A percentile compares a stretch with the other conserved stretches of the same genome.
Evolutionary conservation across 2,797 vertebrate genomes (phyloP).

Genomic region (Tympanoctomys barrerae): DNA sequence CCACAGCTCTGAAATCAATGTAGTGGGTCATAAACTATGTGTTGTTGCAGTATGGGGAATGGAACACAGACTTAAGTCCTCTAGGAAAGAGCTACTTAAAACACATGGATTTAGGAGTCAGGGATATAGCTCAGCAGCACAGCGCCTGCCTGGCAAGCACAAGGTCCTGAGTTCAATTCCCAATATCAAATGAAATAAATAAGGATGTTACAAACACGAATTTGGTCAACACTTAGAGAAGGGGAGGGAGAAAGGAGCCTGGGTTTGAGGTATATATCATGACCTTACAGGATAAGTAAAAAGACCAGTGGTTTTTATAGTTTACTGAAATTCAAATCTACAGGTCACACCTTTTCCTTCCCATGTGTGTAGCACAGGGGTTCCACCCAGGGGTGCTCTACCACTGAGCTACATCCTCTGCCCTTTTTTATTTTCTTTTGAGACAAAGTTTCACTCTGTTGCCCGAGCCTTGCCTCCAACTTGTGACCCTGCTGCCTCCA

Average conservation of each 20-base stretch:
- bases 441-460: neutral
- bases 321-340: constrained; percentile 39
- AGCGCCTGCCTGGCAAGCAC: too few species aligned
- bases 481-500: neutral
- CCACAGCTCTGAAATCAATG: neutral
- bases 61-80: neutral
- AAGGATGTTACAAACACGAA: neutral
- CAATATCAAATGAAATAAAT: too few species aligned
- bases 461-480: neutral
- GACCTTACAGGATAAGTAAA: neutral
- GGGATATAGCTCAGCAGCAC: too few species aligned
- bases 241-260: neutral
- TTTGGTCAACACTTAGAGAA: neutral
- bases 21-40: neutral
- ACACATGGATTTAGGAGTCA: neutral
- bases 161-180: too few species aligned
- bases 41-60: neutral
- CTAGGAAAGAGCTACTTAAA: neutral
- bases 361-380: neutral
- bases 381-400: neutral
- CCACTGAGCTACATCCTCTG: neutral
- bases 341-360: neutral
- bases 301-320: neutral
- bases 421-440: neutral
- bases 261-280: neutral